Evolutionary conservation across 1,140 invertebrate species (phyloP).

Genomic region (Hydropsyche tenuis): DNA sequence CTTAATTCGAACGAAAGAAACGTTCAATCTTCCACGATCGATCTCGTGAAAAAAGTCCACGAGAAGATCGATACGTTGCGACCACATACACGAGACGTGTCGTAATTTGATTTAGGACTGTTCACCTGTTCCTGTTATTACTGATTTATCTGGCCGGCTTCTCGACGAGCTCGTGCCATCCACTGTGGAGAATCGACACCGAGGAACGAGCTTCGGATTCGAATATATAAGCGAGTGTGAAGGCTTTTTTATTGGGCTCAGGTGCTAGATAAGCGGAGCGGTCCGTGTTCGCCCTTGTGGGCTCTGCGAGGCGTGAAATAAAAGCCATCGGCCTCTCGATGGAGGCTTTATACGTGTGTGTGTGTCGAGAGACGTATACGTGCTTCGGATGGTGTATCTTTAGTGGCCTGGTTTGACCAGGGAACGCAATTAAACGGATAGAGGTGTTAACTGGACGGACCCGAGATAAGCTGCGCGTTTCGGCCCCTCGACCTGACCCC

Average conservation of each 20-base stretch:
- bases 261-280: no score
- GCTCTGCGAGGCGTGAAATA: conserved; percentile 37
- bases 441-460: conserved; percentile 46
- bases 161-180: conserved; percentile 19
- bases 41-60: background rate
- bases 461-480: conserved; percentile 29
- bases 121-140: conserved; percentile 32
- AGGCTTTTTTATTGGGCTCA: background rate
- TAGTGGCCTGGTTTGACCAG: conserved; percentile 46
- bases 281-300: conserved; percentile 12
- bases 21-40: background rate
- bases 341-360: background rate
- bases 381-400: conserved; percentile 36
- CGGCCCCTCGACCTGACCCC: conserved; percentile 19
- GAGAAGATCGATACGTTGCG: conserved; percentile 34
- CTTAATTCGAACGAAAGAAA: background rate
- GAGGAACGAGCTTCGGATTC: no score
- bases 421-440: conserved; percentile 50
- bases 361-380: no score
- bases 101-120: conserved; percentile 42
- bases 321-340: conserved; percentile 41
- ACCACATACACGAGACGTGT: conserved; percentile 7
- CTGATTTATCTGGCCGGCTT: conserved; percentile 31
- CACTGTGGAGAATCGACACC: background rate
- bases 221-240: background rate